phyloP scores from a whole-genome alignment of 1,140 invertebrate genomes.

The Habropoda laboriosa region DNA sequence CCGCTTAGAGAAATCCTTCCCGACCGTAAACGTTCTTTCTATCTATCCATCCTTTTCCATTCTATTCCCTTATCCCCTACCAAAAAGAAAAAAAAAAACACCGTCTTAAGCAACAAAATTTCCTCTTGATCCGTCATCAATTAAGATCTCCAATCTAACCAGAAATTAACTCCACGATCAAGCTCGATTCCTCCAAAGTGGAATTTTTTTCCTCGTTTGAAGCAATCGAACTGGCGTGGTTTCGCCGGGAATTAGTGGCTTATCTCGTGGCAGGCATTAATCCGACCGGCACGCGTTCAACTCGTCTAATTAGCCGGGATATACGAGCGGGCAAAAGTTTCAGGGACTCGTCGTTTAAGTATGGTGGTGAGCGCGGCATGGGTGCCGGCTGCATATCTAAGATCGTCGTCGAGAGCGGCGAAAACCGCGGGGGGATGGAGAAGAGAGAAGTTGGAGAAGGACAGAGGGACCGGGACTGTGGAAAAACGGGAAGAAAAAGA shows the following conservation, averaged over 20 bases:
- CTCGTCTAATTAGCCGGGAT: constrained; percentile 74
- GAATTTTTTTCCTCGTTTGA: background rate
- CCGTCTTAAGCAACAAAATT: no score
- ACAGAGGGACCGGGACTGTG: constrained; percentile 75
- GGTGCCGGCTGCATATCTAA: constrained; percentile 72
- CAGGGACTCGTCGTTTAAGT: constrained; percentile 71
- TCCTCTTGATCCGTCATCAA: background rate
- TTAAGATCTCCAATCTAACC: background rate
- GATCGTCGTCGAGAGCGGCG: constrained; percentile 59
- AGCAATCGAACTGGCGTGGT: constrained; percentile 14
- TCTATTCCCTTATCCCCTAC: no score
- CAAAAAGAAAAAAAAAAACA: no score
- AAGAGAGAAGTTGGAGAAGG: constrained; percentile 43
- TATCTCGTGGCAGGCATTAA: constrained; percentile 61
- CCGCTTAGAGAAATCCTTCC: background rate
- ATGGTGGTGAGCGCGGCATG: constrained; percentile 1
- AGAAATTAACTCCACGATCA: background rate
- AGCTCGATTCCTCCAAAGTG: no score
- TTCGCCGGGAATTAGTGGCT: constrained; percentile 6
- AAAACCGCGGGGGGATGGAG: constrained; percentile 55
- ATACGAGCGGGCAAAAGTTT: constrained; percentile 57
- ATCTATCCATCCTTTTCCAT: background rate
- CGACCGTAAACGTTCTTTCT: background rate
- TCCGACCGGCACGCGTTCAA: constrained; percentile 60
- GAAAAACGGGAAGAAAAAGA: constrained; percentile 66